Evolutionary conservation across 1,140 invertebrate species (phyloP).

Genomic region (Pantala flavescens): DNA sequence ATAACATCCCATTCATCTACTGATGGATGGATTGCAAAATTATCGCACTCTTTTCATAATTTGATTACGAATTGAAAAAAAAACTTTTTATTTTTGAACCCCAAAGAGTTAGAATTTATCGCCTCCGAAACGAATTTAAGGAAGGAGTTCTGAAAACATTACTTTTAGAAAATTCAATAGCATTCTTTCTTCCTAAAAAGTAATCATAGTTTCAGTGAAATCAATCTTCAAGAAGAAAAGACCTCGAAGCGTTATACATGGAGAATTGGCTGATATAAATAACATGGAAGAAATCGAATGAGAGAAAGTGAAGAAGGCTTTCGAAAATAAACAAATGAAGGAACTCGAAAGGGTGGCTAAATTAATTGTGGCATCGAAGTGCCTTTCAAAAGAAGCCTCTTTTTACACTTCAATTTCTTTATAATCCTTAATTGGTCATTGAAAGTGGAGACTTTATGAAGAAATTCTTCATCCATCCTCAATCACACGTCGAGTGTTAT

Average conservation of each 20-base stretch:
- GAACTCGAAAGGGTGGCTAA: neutral
- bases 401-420: neutral
- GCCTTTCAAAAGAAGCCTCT: neutral
- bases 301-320: neutral
- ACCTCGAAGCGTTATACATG: neutral
- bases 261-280: neutral
- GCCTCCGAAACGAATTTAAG: too few species aligned
- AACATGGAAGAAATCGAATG: neutral
- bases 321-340: neutral
- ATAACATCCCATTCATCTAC: too few species aligned
- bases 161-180: too few species aligned
- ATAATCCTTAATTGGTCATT: constrained; percentile 8
- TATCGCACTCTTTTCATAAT: too few species aligned
- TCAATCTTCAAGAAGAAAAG: neutral
- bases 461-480: too few species aligned
- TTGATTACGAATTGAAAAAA: too few species aligned
- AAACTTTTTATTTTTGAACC: too few species aligned
- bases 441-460: neutral
- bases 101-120: too few species aligned
- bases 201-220: neutral
- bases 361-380: neutral
- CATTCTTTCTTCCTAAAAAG: neutral
- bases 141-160: too few species aligned
- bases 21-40: too few species aligned
- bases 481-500: too few species aligned